Conservation (phyloP, 2,888 invertebrate genomes). For the Lysandra coridon region DNA sequence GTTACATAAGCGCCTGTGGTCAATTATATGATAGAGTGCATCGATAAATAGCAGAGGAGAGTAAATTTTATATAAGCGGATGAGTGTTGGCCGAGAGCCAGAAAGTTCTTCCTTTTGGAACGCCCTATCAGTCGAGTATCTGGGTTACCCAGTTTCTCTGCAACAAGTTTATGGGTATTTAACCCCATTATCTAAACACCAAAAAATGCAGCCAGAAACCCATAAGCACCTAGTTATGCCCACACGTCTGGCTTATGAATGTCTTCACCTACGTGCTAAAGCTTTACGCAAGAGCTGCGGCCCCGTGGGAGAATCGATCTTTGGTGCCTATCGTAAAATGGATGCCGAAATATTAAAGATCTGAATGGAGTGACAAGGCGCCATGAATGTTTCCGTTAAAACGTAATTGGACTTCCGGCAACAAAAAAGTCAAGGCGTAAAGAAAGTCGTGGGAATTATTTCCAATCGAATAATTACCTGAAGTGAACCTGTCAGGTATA, state of each 20-base stretch:
- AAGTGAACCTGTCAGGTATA: not conserved
- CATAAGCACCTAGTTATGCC: not conserved
- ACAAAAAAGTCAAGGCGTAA: constrained; percentile 9
- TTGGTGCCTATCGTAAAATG: not conserved
- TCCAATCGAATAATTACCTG: constrained; percentile 2
- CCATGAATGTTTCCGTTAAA: constrained; percentile 11
- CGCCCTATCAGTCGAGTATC: not conserved
- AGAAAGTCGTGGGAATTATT: constrained; percentile 19
- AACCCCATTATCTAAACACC: not conserved
- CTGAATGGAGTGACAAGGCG: not conserved
- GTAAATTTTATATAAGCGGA: not conserved
- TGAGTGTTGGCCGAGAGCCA: not conserved
- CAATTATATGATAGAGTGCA: not conserved
- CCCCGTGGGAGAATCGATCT: not conserved
- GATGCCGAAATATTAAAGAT: not conserved
- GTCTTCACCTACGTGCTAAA: constrained; percentile 4
- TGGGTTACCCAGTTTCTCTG: constrained; percentile 7
- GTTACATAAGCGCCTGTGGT: not conserved
- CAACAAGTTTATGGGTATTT: not conserved
- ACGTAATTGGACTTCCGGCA: constrained; percentile 13
- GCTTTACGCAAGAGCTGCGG: not conserved
- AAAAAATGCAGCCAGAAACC: not conserved
- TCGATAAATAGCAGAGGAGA: not conserved
- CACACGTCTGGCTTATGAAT: not conserved
- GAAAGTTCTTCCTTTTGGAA: not conserved